Base-by-base conservation (phyloP, 2,113 vertebrate genomes). In the Ranitomeya imitator region DNA sequence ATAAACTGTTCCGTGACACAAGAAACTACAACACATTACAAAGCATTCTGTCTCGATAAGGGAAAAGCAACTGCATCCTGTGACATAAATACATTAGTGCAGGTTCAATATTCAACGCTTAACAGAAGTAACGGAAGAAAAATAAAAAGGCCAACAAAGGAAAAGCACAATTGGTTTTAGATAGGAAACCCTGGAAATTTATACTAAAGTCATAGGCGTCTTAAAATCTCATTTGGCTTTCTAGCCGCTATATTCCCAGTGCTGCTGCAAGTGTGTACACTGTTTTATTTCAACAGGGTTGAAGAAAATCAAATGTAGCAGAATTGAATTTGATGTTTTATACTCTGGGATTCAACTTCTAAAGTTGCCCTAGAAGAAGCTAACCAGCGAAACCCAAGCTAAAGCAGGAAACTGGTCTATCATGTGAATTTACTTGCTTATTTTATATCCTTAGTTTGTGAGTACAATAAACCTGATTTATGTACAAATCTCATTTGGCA, bases 1-100 rank as follows among this genome's bases (percentile, higher is more conserved):
- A 85, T 85, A 85, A 85, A 76, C 19, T 45, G 55, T 4, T 85
- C 67, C 4, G 16, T 45, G 26, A 74, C 71, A 85, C 74, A 61
- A 55, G 54, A 37, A 14, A 77, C 55, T 51, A 74, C 71, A 76
- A 61, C 11, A 12, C 84, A 12, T 37, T 77, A 73, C 26, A 61
- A 77, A 77, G 59, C 67, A 45, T 57, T 73, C 57, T 74, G n/a
- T 51, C 57, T 83, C 60, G 37, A 51, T 83, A 45, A 51, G 81
- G 61, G 31, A n/a, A 51, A 51, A 84, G 45, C 45, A 55, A 55
- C 13, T 52, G 23, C 21, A 69, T 16, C 51, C 67, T n/a, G 54
- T 23, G 77, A 79, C 18, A 55, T 14, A 57, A 79, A 15, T 23
- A 79, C 52, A 71, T 71, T 26, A 71, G 23, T 26, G 67, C 67